Evolutionary conservation across 2,113 vertebrate genomes (phyloP).

Genomic region (Bettongia penicillata): DNA sequence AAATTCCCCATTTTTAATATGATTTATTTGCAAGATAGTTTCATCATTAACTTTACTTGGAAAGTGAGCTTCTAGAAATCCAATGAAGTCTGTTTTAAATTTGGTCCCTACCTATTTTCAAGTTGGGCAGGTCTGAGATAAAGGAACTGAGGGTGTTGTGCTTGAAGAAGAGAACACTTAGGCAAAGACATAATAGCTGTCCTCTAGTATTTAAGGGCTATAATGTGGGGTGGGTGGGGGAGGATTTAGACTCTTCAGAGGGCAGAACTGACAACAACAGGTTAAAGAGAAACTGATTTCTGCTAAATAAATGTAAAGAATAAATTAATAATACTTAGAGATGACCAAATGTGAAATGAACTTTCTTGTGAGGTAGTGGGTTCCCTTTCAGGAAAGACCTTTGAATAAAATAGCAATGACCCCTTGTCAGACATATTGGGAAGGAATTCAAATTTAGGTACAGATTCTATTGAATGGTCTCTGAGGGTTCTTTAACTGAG

Average conservation of each 20-base stretch:
- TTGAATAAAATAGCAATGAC: neutral
- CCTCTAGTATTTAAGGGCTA: neutral
- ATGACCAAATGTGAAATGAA: neutral
- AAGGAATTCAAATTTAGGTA: neutral
- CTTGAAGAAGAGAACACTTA: neutral
- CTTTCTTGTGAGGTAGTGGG: too few relatives aligned
- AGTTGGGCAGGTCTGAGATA: neutral
- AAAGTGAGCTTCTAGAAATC: too few relatives aligned
- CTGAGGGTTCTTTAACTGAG: neutral
- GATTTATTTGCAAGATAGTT: too few relatives aligned
- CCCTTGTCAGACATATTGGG: neutral
- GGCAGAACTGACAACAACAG: neutral
- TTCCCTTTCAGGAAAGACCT: neutral
- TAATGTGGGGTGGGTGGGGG: accelerated
- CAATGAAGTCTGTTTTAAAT: too few relatives aligned
- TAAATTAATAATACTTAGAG: neutral
- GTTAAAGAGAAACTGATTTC: neutral
- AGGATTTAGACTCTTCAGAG: neutral
- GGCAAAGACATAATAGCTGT: neutral
- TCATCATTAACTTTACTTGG: too few relatives aligned
- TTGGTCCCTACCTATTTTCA: too few relatives aligned
- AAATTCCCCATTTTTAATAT: too few relatives aligned
- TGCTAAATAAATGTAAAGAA: neutral
- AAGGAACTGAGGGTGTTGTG: neutral
- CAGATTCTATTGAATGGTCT: neutral